Evolutionary conservation across 35 echinoderm and acorn worm species (phyloP).

Genomic region (Apostichopus californicus): DNA sequence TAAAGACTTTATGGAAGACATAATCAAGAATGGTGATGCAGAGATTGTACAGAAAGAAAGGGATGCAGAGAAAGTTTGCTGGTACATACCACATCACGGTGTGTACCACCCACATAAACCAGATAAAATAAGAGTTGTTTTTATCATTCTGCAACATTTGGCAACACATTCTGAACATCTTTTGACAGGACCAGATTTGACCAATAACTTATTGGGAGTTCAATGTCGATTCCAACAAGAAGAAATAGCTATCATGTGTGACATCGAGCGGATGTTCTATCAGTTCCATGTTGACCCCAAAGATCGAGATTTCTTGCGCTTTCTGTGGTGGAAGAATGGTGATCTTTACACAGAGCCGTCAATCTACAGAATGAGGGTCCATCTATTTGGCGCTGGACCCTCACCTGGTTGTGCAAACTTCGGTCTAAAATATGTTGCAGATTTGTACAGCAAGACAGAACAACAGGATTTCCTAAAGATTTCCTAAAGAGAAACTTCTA

Average conservation of each 20-base stretch:
- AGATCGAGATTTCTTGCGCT: conserved; percentile 22
- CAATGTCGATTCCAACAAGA: neutral
- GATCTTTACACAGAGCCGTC: conserved; percentile 8
- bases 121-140: conserved; percentile 65
- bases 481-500: conserved; percentile 59
- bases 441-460: neutral
- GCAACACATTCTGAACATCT: conserved; percentile 55
- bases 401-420: conserved; percentile 68
- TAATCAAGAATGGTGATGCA: conserved; percentile 41
- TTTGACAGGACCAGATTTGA: conserved; percentile 23
- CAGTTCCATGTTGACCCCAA: neutral
- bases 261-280: too few relatives aligned
- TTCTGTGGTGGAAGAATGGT: conserved; percentile 53
- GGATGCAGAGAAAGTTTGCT: conserved; percentile 16
- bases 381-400: conserved; percentile 63
- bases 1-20: conserved; percentile 56
- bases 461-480: conserved; percentile 21
- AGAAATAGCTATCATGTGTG: too few relatives aligned
- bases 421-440: conserved; percentile 57
- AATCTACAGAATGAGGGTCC: conserved; percentile 56
- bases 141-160: conserved; percentile 56
- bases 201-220: neutral
- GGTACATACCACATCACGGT: conserved; percentile 69
- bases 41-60: conserved; percentile 8
- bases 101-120: conserved; percentile 76